Base-by-base conservation (phyloP, 2,888 invertebrate species). In the Pycnomerus fuliginosus region DNA sequence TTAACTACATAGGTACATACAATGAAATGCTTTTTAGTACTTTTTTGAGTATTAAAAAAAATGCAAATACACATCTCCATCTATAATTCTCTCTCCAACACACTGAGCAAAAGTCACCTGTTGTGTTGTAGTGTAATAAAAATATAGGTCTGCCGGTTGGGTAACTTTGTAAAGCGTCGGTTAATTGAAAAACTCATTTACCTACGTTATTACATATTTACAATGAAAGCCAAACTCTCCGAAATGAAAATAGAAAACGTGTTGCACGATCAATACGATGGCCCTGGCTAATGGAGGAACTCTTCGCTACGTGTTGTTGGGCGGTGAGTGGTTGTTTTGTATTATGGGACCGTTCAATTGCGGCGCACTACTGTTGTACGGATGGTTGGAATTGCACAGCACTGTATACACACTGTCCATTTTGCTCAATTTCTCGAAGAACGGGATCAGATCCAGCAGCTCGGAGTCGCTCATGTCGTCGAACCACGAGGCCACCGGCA, bases 401-500 rank as follows among this genome's bases (percentile, higher is more conserved):
- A 93, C 90, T 72, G 90, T 89, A 78, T 94, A 97, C 59, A 98
- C 95, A 80, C 93, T 93, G 75, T 97, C 95, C 70, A 93, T 92
- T 78, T 88, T 91, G 76, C 94, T 91, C 62, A 99, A 80, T 74
- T 91, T 90, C 76, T 99, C 98, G 76, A 99, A 93, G 75, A 97
- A 91, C 62, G 98, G 98, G 74, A 99, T 90, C 71, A 99, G 80
- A 78, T 99, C 97, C 68, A 94, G 80, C 56, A 99, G 82, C 76
- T 99, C 98, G 50, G 91, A 89, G 76, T 99, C 99, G 67, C 88
- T 87, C 84, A 92, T 91, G 76, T 99, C 99, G 76, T 99, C 98
- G 77, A 99, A 99, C 99, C 99, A 99, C 56, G 97, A 97, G 70
- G 93, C 91, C 58, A 99, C 97, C 69, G 98, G 96, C 73, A 99